These are phyloP conservation scores for Umimayanthus kanabou DNA, from an alignment of 92 coral and sea anemone species.

Conservation along the genomic window DNA sequence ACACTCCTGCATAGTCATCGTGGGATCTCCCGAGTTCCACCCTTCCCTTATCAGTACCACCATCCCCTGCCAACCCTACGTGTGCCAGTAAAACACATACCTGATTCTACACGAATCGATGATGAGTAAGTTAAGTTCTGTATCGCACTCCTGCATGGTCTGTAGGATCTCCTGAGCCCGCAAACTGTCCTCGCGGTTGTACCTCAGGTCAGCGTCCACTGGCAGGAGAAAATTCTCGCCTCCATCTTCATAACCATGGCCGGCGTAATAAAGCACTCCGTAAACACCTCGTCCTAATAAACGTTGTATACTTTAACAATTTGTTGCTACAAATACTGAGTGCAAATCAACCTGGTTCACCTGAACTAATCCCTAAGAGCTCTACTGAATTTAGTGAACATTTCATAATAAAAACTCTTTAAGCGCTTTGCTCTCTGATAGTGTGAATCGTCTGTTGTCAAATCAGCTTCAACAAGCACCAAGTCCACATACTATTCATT, in stretches of 20 bases:
- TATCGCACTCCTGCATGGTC: conserved; percentile 90
- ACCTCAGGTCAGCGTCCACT: conserved; percentile 76
- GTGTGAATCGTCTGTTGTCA: too few relatives aligned
- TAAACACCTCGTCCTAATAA: conserved; percentile 82
- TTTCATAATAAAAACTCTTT: background rate
- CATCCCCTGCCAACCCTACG: background rate
- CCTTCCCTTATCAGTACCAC: too few relatives aligned
- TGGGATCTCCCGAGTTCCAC: conserved; percentile 87
- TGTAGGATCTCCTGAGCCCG: conserved; percentile 94
- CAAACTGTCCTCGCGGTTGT: conserved; percentile 81
- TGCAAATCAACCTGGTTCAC: background rate
- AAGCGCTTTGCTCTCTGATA: too few relatives aligned
- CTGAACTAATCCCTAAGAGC: background rate
- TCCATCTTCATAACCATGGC: conserved; percentile 95
- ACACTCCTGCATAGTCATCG: conserved; percentile 86
- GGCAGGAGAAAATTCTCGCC: conserved; percentile 94
- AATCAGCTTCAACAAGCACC: too few relatives aligned
- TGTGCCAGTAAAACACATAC: background rate
- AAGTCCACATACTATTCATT: too few relatives aligned
- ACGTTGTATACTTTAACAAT: background rate
- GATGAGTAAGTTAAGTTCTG: conserved; percentile 82
- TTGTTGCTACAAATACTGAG: too few relatives aligned
- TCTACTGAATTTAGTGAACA: background rate
- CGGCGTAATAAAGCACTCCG: conserved; percentile 93
- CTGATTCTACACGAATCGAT: conserved; percentile 91